Conservation (phyloP, 2,113 vertebrate genomes). For the Galemys pyrenaicus region DNA sequence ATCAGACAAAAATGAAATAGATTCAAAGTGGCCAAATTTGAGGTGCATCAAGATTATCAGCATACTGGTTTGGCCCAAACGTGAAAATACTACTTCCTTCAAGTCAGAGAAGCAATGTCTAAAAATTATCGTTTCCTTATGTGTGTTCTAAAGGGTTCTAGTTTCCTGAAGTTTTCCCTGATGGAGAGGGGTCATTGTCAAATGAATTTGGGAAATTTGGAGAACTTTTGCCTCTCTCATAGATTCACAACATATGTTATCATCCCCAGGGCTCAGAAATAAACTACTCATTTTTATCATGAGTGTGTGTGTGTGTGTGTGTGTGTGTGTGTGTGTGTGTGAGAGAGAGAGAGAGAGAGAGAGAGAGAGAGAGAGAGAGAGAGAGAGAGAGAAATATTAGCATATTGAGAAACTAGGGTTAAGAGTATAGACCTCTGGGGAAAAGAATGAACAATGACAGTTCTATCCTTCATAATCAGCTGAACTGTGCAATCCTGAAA, state of each 20-base stretch:
- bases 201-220: neutral
- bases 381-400: neutral
- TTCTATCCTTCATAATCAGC: neutral
- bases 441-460: neutral
- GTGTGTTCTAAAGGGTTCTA: neutral
- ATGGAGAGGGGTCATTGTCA: neutral
- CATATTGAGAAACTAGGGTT: neutral
- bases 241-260: neutral
- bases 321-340: neutral
- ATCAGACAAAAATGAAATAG: neutral
- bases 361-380: no score
- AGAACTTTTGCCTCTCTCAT: neutral
- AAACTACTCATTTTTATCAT: no score
- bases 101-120: constrained; percentile 1
- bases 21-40: neutral
- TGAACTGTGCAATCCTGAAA: neutral
- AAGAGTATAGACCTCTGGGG: neutral
- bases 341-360: no score
- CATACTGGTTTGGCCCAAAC: neutral
- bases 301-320: neutral
- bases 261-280: neutral
- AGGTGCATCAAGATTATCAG: neutral
- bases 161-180: constrained; percentile 38
- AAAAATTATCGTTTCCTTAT: neutral
- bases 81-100: neutral